Evolutionary conservation across 2,888 invertebrate genomes (phyloP).

Genomic region (Nezara viridula): DNA sequence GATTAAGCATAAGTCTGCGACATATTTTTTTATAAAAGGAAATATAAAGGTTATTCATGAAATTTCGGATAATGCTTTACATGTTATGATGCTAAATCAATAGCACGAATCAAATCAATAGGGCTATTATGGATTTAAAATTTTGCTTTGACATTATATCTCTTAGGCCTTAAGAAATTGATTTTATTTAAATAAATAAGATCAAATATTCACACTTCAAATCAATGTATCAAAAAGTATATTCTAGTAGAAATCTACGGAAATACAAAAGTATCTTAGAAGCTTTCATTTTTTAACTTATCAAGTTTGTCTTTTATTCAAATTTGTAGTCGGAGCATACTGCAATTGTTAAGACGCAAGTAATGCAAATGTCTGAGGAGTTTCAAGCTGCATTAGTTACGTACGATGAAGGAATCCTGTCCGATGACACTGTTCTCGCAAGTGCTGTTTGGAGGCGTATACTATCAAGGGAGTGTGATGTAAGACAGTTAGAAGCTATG

Average conservation of each 20-base stretch:
- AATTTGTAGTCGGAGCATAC: conserved; percentile 75
- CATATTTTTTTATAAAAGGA: too few relatives aligned
- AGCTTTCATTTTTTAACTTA: background rate
- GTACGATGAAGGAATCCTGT: conserved; percentile 88
- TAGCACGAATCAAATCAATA: too few relatives aligned
- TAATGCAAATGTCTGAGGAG: conserved; percentile 79
- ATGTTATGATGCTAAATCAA: too few relatives aligned
- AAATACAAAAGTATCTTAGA: too few relatives aligned
- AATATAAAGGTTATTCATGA: too few relatives aligned
- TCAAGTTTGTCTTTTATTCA: background rate
- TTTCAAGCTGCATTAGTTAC: conserved; percentile 87
- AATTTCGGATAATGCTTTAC: too few relatives aligned
- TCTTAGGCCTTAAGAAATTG: background rate
- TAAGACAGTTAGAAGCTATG: conserved; percentile 78
- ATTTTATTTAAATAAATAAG: background rate
- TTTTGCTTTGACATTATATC: background rate
- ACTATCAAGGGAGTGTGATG: conserved; percentile 77
- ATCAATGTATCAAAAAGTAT: background rate
- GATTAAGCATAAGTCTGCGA: too few relatives aligned
- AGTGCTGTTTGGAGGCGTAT: conserved; percentile 89
- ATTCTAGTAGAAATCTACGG: too few relatives aligned
- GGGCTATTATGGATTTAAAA: too few relatives aligned
- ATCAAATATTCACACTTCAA: background rate
- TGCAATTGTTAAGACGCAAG: conserved; percentile 75
- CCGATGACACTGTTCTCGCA: conserved; percentile 83